phyloP scores from a whole-genome alignment of 2,113 vertebrate genomes.

The Oenanthe melanoleuca region DNA sequence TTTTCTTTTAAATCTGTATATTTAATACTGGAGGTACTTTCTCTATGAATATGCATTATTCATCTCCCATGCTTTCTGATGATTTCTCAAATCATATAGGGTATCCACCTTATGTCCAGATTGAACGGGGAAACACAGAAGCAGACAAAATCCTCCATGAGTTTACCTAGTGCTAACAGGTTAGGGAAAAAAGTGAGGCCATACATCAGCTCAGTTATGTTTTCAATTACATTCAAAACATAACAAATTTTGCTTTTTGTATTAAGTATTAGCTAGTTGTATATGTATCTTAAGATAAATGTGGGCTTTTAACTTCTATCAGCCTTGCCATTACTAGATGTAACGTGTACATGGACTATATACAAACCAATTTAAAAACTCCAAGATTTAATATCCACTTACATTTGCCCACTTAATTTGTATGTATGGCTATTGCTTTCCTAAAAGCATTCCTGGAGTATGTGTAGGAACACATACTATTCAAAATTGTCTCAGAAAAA shows the following conservation, averaged over 20 bases:
- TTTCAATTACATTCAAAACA: neutral
- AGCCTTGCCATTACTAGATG: neutral
- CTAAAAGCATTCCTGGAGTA: conserved; percentile 11
- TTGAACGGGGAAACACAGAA: neutral
- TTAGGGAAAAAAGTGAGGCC: neutral
- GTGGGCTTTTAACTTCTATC: neutral
- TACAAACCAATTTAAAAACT: neutral
- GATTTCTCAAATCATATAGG: neutral
- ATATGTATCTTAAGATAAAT: neutral
- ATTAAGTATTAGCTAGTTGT: neutral
- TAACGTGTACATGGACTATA: neutral
- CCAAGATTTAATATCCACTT: conserved; percentile 23
- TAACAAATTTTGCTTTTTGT: neutral
- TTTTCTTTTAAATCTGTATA: neutral
- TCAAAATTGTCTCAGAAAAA: neutral
- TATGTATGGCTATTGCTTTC: conserved; percentile 4
- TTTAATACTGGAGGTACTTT: neutral
- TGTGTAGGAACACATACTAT: neutral
- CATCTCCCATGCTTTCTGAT: neutral
- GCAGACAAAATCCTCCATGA: neutral
- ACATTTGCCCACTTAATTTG: neutral
- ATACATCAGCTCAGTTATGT: neutral
- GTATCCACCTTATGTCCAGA: neutral
- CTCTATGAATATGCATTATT: neutral
- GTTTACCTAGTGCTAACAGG: neutral